phyloP scores from a whole-genome alignment of 2,888 invertebrate genomes.

The Drosophila borborema region DNA sequence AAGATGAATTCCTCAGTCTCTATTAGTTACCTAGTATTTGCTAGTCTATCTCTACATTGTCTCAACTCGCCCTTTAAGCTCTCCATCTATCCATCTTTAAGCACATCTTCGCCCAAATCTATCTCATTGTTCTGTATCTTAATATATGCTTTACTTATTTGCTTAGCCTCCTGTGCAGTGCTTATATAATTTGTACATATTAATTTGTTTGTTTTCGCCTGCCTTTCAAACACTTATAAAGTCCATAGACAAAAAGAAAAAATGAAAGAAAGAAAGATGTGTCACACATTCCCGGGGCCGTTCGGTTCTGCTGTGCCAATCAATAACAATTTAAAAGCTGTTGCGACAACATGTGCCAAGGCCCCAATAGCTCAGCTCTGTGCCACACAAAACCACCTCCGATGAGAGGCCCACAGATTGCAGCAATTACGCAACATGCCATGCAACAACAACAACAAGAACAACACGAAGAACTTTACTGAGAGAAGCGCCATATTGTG shows the following conservation, averaged over 20 bases:
- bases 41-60: background rate
- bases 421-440: constrained; percentile 78
- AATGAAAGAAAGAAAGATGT: background rate
- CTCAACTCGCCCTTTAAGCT: background rate
- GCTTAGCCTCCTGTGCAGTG: constrained; percentile 60
- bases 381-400: constrained; percentile 41
- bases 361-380: constrained; percentile 42
- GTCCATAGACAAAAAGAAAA: constrained; percentile 26
- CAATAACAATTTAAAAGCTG: constrained; percentile 80
- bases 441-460: constrained; percentile 55
- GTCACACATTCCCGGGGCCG: constrained; percentile 39
- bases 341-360: constrained; percentile 74
- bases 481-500: constrained; percentile 72
- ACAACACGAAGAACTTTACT: constrained; percentile 37
- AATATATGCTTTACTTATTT: constrained; percentile 17
- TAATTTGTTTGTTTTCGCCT: constrained; percentile 72
- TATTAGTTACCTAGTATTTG: no score
- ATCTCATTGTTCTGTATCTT: constrained; percentile 7
- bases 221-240: constrained; percentile 41
- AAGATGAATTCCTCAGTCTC: no score
- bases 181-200: constrained; percentile 52
- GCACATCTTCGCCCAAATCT: background rate
- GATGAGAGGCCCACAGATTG: constrained; percentile 64
- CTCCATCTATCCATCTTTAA: constrained; percentile 3
- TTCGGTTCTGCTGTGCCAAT: constrained; percentile 55